These are phyloP conservation scores for Solenopsis invicta DNA, from an alignment of 1,140 invertebrate genomes.

Conservation along the genomic window DNA sequence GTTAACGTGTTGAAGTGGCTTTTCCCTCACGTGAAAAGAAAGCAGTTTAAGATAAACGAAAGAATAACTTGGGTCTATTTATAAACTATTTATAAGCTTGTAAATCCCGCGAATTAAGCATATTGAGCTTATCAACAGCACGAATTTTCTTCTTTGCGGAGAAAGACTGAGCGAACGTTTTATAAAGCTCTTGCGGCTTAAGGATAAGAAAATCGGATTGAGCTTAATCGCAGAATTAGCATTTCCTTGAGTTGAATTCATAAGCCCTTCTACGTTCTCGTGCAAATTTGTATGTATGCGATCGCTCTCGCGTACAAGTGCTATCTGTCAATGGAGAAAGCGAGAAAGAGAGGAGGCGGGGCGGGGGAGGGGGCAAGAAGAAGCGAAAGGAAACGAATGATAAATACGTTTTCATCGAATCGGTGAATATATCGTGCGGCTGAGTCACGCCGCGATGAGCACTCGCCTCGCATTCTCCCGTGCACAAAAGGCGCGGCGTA, in stretches of 20 bases:
- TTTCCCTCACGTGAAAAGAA: neutral
- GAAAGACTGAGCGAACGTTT: conserved; percentile 9
- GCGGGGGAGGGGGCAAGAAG: neutral
- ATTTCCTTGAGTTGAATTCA: conserved; percentile 45
- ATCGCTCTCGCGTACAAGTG: conserved; percentile 11
- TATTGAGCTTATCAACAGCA: conserved; percentile 33
- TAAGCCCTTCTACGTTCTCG: conserved; percentile 12
- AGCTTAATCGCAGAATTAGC: conserved; percentile 60
- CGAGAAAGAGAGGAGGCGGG: neutral
- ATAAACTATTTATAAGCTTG: conserved; percentile 26
- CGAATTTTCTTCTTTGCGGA: conserved; percentile 10
- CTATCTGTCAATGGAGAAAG: conserved; percentile 7
- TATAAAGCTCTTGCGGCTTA: conserved; percentile 23
- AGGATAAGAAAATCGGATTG: conserved; percentile 55
- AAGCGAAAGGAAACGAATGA: conserved; percentile 33
- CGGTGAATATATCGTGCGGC: conserved; percentile 62
- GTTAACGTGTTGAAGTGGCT: neutral
- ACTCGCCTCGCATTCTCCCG: conserved; percentile 54
- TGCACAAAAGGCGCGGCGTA: conserved; percentile 72
- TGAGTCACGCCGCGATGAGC: conserved; percentile 72
- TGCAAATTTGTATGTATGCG: conserved; percentile 49
- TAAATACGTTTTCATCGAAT: conserved; percentile 75
- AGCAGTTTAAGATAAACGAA: neutral
- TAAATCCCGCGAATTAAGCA: conserved; percentile 19
- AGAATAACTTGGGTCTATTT: conserved; percentile 1